Evolutionary conservation across 2,113 vertebrate genomes (phyloP).

Genomic region (Nerophis ophidion): DNA sequence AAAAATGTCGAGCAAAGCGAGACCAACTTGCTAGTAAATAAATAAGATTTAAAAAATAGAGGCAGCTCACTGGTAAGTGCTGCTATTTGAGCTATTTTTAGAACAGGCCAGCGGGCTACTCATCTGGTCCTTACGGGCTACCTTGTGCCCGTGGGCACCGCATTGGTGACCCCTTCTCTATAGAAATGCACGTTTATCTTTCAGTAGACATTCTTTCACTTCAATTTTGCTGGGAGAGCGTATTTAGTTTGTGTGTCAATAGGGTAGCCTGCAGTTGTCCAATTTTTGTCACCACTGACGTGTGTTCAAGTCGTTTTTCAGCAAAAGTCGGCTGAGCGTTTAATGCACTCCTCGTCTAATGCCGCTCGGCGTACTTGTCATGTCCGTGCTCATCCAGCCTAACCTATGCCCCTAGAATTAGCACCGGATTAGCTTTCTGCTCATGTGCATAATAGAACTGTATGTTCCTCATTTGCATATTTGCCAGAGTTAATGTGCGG

Average conservation of each 20-base stretch:
- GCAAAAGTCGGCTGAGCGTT: neutral
- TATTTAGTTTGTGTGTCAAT: conserved; percentile 13
- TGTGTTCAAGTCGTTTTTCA: neutral
- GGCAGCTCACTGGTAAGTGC: no score
- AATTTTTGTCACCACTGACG: neutral
- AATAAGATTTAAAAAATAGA: no score
- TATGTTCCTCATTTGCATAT: conserved; percentile 29
- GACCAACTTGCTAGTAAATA: no score
- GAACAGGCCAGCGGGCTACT: no score
- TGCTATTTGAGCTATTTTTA: no score
- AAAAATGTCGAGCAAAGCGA: no score
- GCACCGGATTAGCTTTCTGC: conserved; percentile 32
- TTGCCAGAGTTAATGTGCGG: conserved; percentile 11
- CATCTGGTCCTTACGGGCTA: no score
- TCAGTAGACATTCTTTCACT: conserved; percentile 13
- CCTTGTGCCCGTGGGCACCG: no score
- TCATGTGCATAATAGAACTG: conserved; percentile 24
- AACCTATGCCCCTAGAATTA: conserved; percentile 38
- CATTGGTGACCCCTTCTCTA: no score
- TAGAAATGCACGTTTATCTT: conserved; percentile 32
- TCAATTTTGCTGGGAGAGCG: neutral
- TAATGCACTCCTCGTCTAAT: conserved; percentile 9
- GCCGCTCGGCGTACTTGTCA: conserved; percentile 8
- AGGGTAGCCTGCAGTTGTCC: conserved; percentile 2
- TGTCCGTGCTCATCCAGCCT: conserved; percentile 19